Percentiles rank a stretch among this genome's conserved stretches.
Evolutionary conservation across 2,888 invertebrate genomes (phyloP).

Genomic region (Sinhomidia bicolor): DNA sequence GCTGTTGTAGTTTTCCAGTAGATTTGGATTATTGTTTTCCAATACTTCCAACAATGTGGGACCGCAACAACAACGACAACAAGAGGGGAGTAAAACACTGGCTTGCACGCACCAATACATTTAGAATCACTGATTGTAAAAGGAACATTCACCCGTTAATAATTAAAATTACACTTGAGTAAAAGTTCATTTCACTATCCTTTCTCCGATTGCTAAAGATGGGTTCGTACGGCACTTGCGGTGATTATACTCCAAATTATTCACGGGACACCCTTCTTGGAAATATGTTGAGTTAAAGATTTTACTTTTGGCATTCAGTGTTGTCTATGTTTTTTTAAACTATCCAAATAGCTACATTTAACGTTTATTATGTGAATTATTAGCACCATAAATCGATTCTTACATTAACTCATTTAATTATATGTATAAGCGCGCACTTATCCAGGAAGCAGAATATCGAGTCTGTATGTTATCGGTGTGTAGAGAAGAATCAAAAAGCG

Average conservation of each 20-base stretch:
- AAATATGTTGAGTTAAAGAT: too few species aligned
- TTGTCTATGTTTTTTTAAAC: background rate
- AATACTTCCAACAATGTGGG: conserved; percentile 37
- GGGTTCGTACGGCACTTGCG: conserved; percentile 8
- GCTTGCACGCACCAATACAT: conserved; percentile 64
- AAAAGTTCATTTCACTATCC: conserved; percentile 27
- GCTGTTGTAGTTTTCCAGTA: background rate
- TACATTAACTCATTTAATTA: background rate
- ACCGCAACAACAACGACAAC: conserved; percentile 49
- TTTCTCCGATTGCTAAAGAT: background rate
- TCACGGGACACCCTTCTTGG: background rate
- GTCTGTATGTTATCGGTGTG: conserved; percentile 32
- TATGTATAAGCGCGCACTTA: too few species aligned
- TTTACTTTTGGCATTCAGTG: background rate
- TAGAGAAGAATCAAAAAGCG: conserved; percentile 5
- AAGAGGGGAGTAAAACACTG: conserved; percentile 53
- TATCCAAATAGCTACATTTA: conserved; percentile 1
- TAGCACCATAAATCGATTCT: background rate
- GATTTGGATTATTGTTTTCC: conserved; percentile 48
- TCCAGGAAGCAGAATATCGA: conserved; percentile 40
- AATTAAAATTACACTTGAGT: conserved; percentile 28
- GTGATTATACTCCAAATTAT: background rate
- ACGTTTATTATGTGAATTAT: too few species aligned
- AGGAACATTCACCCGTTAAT: conserved; percentile 48
- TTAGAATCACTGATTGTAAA: conserved; percentile 53